These are phyloP conservation scores for Emydocephalus ijimae DNA, from an alignment of 2,113 vertebrate genomes.

Conservation along the genomic window DNA sequence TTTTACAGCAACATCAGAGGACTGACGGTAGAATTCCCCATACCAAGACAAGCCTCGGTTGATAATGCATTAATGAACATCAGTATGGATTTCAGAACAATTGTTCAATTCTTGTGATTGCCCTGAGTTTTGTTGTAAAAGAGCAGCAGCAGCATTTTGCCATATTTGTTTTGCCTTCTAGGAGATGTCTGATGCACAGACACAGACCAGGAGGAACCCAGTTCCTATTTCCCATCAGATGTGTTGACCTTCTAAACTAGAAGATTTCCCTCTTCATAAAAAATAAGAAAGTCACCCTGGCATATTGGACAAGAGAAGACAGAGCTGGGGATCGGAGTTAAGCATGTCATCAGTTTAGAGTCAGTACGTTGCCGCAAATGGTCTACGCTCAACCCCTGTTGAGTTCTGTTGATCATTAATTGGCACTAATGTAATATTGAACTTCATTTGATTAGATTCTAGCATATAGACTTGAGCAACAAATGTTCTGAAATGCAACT, in stretches of 20 bases:
- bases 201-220: not conserved
- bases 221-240: not conserved
- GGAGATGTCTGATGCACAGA: conserved; percentile 3
- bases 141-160: not conserved
- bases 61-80: not conserved
- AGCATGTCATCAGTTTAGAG: not conserved
- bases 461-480: not conserved
- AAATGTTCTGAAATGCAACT: not conserved
- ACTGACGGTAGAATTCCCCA: not conserved
- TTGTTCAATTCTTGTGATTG: not conserved
- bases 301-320: not conserved
- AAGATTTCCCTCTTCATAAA: not conserved
- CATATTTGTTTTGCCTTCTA: not conserved
- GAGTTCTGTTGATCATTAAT: not conserved
- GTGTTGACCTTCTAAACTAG: not conserved
- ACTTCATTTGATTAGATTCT: not conserved
- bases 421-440: not conserved
- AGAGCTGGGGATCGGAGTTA: not conserved
- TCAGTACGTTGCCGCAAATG: not conserved
- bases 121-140: not conserved
- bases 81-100: not conserved
- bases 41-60: not conserved
- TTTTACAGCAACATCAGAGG: not conserved
- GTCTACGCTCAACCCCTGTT: not conserved
- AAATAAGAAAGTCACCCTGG: not conserved